Evolutionary conservation across 2,113 vertebrate species (phyloP).

Genomic region (Embiotoca jacksoni): DNA sequence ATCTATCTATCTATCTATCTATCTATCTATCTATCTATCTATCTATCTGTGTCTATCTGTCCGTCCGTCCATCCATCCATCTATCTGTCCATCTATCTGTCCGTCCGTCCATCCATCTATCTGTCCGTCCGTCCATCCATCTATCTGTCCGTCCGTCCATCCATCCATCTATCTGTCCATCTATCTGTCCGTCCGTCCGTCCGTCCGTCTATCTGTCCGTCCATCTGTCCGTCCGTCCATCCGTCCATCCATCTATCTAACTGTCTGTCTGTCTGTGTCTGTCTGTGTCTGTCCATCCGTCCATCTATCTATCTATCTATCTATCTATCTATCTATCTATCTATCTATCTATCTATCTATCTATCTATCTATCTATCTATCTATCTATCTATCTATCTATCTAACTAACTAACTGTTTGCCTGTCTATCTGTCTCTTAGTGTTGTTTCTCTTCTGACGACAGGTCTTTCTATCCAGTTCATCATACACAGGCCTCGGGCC

Average conservation of each 20-base stretch:
- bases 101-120: no score
- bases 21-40: no score
- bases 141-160: background rate
- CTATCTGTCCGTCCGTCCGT: background rate
- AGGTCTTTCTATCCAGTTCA: slow-evolving; percentile 83
- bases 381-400: slow-evolving; percentile 50
- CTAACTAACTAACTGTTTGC: slow-evolving; percentile 20
- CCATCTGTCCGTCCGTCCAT: background rate
- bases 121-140: no score
- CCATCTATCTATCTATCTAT: slow-evolving; percentile 37
- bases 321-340: slow-evolving; percentile 57
- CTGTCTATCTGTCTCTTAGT: slow-evolving; percentile 22
- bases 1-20: no score
- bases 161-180: background rate
- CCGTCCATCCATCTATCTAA: no score
- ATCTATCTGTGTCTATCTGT: no score
- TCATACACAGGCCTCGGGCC: slow-evolving; percentile 79
- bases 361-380: slow-evolving; percentile 61
- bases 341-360: slow-evolving; percentile 60
- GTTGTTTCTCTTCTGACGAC: slow-evolving; percentile 70
- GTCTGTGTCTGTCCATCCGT: no score
- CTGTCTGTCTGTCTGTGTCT: no score
- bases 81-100: no score
- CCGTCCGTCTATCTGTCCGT: background rate
- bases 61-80: no score